phyloP scores from a whole-genome alignment of 2,797 vertebrate species.

The Selene dorsalis region DNA sequence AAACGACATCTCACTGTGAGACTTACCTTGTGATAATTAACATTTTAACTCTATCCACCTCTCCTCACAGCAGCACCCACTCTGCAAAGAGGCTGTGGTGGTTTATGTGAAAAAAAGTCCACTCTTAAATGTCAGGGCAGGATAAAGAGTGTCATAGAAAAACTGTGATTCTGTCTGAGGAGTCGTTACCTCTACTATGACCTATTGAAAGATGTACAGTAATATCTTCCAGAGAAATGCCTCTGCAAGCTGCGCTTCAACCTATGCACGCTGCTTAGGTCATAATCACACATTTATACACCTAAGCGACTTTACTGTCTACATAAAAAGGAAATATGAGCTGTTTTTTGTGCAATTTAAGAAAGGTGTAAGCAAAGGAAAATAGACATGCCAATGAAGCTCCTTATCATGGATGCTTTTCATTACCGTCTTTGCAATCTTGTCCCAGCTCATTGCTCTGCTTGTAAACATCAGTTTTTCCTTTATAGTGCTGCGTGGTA shows the following conservation, averaged over 20 bases:
- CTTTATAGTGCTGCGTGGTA: constrained; percentile 11
- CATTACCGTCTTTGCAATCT: constrained; percentile 40
- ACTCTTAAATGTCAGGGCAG: constrained; percentile 72
- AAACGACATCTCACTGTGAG: constrained; percentile 48
- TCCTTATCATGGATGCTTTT: constrained; percentile 52
- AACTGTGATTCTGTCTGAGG: constrained; percentile 61
- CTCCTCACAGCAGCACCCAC: constrained; percentile 37
- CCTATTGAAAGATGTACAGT: constrained; percentile 68
- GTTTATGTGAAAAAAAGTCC: constrained; percentile 48
- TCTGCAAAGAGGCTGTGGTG: constrained; percentile 19
- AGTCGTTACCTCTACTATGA: constrained; percentile 70
- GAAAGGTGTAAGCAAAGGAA: constrained; percentile 54
- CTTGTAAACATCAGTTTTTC: constrained; percentile 49
- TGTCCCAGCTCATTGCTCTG: constrained; percentile 60
- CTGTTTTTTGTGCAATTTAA: constrained; percentile 58
- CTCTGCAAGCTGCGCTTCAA: constrained; percentile 38
- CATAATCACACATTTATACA: constrained; percentile 68
- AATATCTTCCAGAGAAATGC: constrained; percentile 63
- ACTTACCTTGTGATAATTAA: constrained; percentile 61
- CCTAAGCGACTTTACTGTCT: constrained; percentile 67
- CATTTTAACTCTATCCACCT: constrained; percentile 66
- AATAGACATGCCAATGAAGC: constrained; percentile 45
- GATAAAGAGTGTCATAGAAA: constrained; percentile 65
- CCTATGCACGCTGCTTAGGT: constrained; percentile 41
- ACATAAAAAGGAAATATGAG: constrained; percentile 69